Conservation (phyloP, 2,113 vertebrate species). For the Phocoena phocoena region DNA sequence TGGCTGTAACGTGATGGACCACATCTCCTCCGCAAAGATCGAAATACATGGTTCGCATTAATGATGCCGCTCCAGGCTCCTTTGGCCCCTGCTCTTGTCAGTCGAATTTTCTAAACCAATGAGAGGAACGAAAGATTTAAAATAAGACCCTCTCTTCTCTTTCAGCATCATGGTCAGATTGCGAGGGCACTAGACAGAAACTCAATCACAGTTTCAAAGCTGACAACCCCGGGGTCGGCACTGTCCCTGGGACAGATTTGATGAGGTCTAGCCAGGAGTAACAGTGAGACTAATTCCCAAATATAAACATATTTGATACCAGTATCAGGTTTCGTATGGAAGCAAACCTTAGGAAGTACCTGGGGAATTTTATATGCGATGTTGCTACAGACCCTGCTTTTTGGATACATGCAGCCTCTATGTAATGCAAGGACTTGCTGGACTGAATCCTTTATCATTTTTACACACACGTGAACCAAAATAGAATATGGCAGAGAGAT, state of each 20-base stretch:
- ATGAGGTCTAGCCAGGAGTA: neutral
- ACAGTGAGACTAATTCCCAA: neutral
- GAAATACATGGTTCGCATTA: neutral
- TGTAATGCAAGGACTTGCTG: neutral
- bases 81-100: slow-evolving; percentile 50
- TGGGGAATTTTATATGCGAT: neutral
- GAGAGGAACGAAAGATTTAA: slow-evolving; percentile 27
- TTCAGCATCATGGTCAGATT: slow-evolving; percentile 77
- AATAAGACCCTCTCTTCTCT: neutral
- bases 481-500: slow-evolving; percentile 63
- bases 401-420: neutral
- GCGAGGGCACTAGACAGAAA: neutral
- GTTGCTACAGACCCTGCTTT: neutral
- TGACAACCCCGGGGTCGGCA: neutral
- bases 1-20: slow-evolving; percentile 10
- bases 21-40: neutral
- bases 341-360: slow-evolving; percentile 2
- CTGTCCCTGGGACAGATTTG: neutral
- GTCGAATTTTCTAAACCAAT: slow-evolving; percentile 56
- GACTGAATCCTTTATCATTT: neutral
- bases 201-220: slow-evolving; percentile 1
- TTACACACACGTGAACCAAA: slow-evolving; percentile 17
- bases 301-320: neutral
- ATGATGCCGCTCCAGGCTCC: neutral
- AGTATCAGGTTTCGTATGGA: neutral